Base-by-base conservation (phyloP, 1,140 invertebrate genomes). In the Anastatus disparis region DNA sequence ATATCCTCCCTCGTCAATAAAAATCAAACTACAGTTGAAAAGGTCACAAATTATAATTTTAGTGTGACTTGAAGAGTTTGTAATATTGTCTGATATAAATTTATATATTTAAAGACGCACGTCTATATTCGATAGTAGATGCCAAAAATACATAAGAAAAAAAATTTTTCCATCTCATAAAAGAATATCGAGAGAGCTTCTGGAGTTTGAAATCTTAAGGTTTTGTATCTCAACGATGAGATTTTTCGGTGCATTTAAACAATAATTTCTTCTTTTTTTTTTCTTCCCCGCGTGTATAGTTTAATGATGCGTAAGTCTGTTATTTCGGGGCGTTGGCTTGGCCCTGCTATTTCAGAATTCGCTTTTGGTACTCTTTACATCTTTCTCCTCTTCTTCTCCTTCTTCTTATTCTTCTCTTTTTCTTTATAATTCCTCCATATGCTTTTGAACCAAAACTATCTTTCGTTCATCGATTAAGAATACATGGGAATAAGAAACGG, bases 241-340 rank as follows among this genome's bases (percentile, higher is more conserved):
- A 59, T 69, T 61, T 69, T 69, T 59, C 55, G 42, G 24, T n/a
- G 31, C 20, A 67, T 67, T 67, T n/a, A n/a, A 59, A 56, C 63
- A 66, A 66, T 67, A 24, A 58, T 48, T 67, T n/a, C n/a, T n/a
- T n/a, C n/a, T n/a, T n/a, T n/a, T 67, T 67, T 59, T 58, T 50
- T 24, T 24, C 22, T 9, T n/a, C n/a, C 26, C 44, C 26, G 1
- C 40, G 40, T 17, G n/a, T 20, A 7, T 17, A 50, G 2, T 67
- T 67, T 58, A 67, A 67, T 50, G 29, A 58, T 38, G 55, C 53
- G 29, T 50, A 50, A 69, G 65, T 74, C 74, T 74, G 77, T 78
- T 78, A 77, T 76, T 77, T 75, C 73, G 65, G 74, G 74, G 74
- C 76, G 70, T 75, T 77, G 75, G 72, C 74, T 77, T 70, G 52